Evolutionary conservation across 2,797 vertebrate genomes (phyloP).

Genomic region (Picus viridis): DNA sequence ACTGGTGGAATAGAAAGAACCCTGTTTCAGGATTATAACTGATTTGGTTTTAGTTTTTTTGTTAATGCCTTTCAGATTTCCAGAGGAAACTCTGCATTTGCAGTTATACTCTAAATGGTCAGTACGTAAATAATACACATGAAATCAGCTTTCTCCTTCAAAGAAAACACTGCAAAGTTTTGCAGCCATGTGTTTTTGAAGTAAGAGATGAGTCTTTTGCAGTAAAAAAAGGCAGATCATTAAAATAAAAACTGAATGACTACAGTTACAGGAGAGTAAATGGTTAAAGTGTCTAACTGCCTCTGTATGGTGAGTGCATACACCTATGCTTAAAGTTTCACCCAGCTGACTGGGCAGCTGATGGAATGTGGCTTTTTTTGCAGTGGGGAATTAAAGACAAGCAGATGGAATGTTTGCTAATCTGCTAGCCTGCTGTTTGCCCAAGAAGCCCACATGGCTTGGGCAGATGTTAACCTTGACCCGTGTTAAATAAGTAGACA

Average conservation of each 20-base stretch:
- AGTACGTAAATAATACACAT: background rate
- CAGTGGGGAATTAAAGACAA: background rate
- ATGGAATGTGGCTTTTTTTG: background rate
- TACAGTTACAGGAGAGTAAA: background rate
- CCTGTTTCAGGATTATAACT: background rate
- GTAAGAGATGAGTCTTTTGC: background rate
- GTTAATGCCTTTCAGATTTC: background rate
- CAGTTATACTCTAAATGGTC: background rate
- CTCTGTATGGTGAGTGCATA: background rate
- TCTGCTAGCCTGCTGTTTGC: background rate
- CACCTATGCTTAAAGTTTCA: background rate
- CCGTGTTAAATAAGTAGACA: background rate
- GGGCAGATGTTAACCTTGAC: background rate
- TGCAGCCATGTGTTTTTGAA: background rate
- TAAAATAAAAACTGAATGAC: background rate
- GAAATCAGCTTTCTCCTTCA: background rate
- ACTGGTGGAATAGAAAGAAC: background rate
- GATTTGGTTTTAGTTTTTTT: background rate
- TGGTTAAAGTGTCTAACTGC: background rate
- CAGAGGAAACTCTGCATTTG: background rate
- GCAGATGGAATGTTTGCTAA: background rate
- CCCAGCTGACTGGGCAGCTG: background rate
- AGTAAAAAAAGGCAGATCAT: background rate
- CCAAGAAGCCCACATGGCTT: background rate
- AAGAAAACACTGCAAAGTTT: background rate